A percentile compares a stretch with the other conserved stretches of the same genome.
Evolutionary conservation across 2,113 vertebrate species (phyloP).

Genomic region (Sphaerodactylus townsendi): DNA sequence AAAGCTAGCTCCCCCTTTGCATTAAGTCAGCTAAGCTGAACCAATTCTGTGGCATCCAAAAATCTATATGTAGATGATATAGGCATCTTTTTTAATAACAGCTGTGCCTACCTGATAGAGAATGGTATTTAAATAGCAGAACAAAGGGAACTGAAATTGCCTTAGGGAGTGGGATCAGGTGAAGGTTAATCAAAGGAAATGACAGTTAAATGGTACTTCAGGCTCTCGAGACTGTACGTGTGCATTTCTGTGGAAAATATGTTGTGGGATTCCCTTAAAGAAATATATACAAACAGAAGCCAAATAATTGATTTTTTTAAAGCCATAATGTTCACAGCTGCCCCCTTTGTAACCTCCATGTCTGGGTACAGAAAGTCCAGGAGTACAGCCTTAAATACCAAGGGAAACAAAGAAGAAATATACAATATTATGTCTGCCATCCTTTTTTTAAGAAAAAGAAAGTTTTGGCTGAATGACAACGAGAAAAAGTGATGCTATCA

Average conservation of each 20-base stretch:
- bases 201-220: constrained; percentile 69
- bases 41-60: not conserved
- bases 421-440: not conserved
- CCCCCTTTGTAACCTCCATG: not conserved
- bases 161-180: constrained; percentile 68
- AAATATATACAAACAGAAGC: constrained; percentile 35
- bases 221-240: constrained; percentile 55
- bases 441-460: not conserved
- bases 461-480: not conserved
- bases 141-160: constrained; percentile 54
- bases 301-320: constrained; percentile 18
- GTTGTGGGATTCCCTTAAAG: constrained; percentile 46
- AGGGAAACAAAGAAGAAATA: not conserved
- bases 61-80: not conserved
- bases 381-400: not conserved
- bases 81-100: not conserved
- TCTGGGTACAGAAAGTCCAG: not conserved
- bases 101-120: constrained; percentile 55
- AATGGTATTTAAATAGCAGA: constrained; percentile 35
- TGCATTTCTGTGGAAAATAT: constrained; percentile 39
- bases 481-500: too few species aligned
- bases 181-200: constrained; percentile 83
- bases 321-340: not conserved
- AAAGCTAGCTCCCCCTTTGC: not conserved
- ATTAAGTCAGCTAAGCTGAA: not conserved